Evolutionary conservation across 2,113 vertebrate species (phyloP).

Genomic region (Podarcis muralis): DNA sequence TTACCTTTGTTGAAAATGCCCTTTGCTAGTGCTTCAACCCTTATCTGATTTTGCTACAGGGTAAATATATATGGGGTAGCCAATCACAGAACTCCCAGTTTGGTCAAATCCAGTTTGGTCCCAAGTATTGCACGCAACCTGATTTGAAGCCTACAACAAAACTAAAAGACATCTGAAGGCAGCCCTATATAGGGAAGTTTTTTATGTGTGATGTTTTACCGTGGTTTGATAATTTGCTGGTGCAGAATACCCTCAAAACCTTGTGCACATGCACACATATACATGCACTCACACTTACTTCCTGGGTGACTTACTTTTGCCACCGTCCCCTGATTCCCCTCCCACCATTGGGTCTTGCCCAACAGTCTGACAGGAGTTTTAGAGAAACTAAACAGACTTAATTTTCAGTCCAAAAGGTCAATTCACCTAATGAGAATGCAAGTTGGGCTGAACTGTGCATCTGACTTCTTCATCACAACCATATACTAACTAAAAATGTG

Average conservation of each 20-base stretch:
- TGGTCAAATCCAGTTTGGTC: neutral
- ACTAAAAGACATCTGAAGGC: neutral
- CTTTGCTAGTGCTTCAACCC: neutral
- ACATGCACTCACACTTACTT: neutral
- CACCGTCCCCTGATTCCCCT: neutral
- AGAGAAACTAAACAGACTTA: neutral
- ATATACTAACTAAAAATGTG: neutral
- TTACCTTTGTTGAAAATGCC: neutral
- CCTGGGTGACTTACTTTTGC: neutral
- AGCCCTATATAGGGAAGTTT: too few species aligned
- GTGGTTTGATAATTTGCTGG: too few species aligned
- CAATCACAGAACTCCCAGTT: neutral
- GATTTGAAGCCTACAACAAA: neutral
- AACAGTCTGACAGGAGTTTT: too few species aligned
- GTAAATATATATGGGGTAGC: neutral
- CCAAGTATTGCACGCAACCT: neutral
- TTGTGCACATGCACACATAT: neutral
- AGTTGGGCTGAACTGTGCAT: neutral
- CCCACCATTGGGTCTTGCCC: neutral
- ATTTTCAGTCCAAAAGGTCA: neutral
- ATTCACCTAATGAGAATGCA: neutral
- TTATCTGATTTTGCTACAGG: too few species aligned
- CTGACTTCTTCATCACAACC: neutral
- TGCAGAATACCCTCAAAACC: neutral
- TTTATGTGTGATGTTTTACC: too few species aligned